phyloP scores from a whole-genome alignment of 2,113 vertebrate species.

The Trichechus manatus region DNA sequence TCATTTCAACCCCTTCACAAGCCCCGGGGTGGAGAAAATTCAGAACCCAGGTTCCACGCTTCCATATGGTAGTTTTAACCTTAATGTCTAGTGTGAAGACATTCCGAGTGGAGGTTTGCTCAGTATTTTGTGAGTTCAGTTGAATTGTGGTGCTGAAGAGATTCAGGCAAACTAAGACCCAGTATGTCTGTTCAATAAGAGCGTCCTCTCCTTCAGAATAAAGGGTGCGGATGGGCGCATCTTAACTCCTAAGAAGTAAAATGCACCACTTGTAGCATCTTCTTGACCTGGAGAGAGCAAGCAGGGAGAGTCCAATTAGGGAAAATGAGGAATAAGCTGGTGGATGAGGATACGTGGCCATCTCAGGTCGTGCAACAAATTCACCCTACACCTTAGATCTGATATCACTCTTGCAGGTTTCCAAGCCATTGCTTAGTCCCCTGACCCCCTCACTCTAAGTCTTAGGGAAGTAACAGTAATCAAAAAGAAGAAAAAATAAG shows the following conservation, averaged over 20 bases:
- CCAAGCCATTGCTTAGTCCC: neutral
- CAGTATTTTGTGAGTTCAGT: accelerated
- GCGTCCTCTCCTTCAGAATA: too few relatives aligned
- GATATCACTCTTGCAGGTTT: neutral
- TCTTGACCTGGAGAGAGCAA: neutral
- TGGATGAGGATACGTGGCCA: neutral
- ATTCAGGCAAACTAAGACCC: accelerated
- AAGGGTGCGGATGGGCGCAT: neutral
- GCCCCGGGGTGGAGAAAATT: neutral
- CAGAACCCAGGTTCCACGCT: neutral
- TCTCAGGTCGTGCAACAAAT: neutral
- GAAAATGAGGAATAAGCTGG: accelerated
- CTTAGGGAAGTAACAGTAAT: neutral
- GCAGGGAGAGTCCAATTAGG: neutral
- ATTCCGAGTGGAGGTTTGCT: neutral
- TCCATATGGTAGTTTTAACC: neutral
- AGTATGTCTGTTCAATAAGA: too few relatives aligned
- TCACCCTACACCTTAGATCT: accelerated
- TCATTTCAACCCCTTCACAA: neutral
- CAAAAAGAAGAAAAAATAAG: neutral
- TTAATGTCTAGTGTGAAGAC: neutral
- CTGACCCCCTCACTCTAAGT: neutral
- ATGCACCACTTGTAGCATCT: accelerated
- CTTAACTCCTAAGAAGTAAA: neutral
- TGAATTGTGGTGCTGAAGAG: neutral